A percentile compares a stretch with the other conserved stretches of the same genome.
Conservation (phyloP, 2,888 invertebrate genomes). For the Tinea pellionella region DNA sequence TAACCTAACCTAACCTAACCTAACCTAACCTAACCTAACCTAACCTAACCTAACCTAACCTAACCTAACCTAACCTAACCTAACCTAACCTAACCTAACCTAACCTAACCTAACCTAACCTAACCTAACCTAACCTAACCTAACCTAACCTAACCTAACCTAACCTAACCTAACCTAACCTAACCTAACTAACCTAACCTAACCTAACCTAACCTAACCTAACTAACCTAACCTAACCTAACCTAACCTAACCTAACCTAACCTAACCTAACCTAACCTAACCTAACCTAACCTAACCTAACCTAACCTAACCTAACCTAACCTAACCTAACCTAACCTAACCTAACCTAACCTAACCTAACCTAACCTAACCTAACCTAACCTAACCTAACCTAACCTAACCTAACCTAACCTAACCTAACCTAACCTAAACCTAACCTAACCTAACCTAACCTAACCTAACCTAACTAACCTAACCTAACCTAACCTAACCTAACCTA, state of each 20-base stretch:
- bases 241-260: conserved; percentile 12
- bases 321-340: conserved; percentile 17
- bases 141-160: conserved; percentile 18
- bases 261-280: conserved; percentile 16
- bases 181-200: conserved; percentile 14
- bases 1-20: conserved; percentile 18
- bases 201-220: conserved; percentile 18
- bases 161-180: conserved; percentile 17
- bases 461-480: conserved; percentile 15
- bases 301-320: conserved; percentile 16
- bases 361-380: conserved; percentile 16
- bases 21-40: conserved; percentile 14
- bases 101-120: conserved; percentile 10
- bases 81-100: conserved; percentile 11
- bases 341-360: conserved; percentile 18
- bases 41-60: conserved; percentile 12
- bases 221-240: conserved; percentile 18
- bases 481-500: conserved; percentile 18
- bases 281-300: conserved; percentile 18
- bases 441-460: neutral
- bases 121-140: conserved; percentile 17
- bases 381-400: conserved; percentile 14
- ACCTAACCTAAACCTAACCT: conserved; percentile 17
- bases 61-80: conserved; percentile 12
- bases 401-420: conserved; percentile 18